These are phyloP conservation scores for Dendrolimus punctatus DNA, from an alignment of 1,140 invertebrate genomes.

Conservation along the genomic window DNA sequence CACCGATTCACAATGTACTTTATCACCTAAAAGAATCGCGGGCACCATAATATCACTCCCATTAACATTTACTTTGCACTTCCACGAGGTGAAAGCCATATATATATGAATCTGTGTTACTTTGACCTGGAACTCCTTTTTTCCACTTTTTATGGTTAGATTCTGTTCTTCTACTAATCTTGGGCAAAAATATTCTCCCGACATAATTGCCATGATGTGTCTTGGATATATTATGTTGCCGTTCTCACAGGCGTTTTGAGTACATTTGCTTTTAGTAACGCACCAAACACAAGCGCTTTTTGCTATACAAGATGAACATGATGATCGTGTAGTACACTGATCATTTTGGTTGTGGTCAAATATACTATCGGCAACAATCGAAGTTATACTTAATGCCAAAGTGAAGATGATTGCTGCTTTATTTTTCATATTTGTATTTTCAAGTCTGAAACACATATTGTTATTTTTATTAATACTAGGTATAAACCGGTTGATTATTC, in stretches of 20 bases:
- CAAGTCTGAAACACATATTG: too few species aligned
- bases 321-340: constrained; percentile 24
- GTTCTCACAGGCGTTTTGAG: constrained; percentile 45
- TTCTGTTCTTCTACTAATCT: constrained; percentile 27
- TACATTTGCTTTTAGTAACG: constrained; percentile 47
- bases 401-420: too few species aligned
- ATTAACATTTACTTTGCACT: constrained; percentile 39
- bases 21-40: constrained; percentile 33
- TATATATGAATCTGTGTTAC: constrained; percentile 53
- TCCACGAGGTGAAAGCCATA: constrained; percentile 57
- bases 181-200: constrained; percentile 42
- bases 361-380: not conserved
- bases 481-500: too few species aligned
- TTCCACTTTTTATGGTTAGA: constrained; percentile 32
- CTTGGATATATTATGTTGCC: constrained; percentile 47
- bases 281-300: constrained; percentile 42
- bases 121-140: constrained; percentile 29
- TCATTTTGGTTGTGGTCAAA: constrained; percentile 12
- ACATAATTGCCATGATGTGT: constrained; percentile 33
- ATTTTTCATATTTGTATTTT: too few species aligned
- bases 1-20: constrained; percentile 40
- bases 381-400: too few species aligned
- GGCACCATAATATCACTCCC: constrained; percentile 25
- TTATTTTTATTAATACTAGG: too few species aligned
- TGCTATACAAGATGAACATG: constrained; percentile 32